Evolutionary conservation across 2,113 vertebrate species (phyloP), one percentile per base, ranked within the genome.

Genomic region (Thamnaconus septentrionalis): DNA sequence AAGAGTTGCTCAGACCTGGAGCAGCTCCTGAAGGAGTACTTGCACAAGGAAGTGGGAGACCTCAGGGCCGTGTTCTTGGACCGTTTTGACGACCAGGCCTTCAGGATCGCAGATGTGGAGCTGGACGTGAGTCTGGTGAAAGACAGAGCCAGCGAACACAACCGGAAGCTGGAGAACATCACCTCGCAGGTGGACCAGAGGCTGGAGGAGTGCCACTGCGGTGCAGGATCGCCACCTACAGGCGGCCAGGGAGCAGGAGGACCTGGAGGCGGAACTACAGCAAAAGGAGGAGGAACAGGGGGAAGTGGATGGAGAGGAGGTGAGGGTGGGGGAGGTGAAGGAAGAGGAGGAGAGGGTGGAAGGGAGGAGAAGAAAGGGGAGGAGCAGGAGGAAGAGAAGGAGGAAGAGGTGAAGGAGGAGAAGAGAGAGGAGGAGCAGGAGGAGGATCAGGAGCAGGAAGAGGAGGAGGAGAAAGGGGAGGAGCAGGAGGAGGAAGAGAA

Each of bases 81-180:
- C 10, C 91, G 90, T 3, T 81, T 95, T 1, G 84, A 92, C 6
- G 80, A 90, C 8, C 92, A 93, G 54, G 81, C 73, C 3, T 78
- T 80, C 64, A 88, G 74, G 41, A 89, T 91, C 10, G 4, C 78
- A 43, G 90, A 91, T 0, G 67, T 93, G 53, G 93, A 92, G 1
- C 53, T 84, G 18, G 92, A 93, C 2, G 61, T 94, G 47, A 75
- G 80, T 0, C 79, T 65, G 1, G 78, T 94, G 31, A 91, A 92
- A 64, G 65, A 85, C 51, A 80, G 50, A 1, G 48, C 88, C 56
- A 56, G 65, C 0, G 64, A 91, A 10, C 85, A 91, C 2, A 70
- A 84, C 49, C 81, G 81, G 48, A 76, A 45, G 4, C 62, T 93
- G 41, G 81, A 91, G 45, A 91, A 91, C 42, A 69, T 41, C 3